phyloP scores from a whole-genome alignment of 2,113 vertebrate genomes.

The Glareola pratincola region DNA sequence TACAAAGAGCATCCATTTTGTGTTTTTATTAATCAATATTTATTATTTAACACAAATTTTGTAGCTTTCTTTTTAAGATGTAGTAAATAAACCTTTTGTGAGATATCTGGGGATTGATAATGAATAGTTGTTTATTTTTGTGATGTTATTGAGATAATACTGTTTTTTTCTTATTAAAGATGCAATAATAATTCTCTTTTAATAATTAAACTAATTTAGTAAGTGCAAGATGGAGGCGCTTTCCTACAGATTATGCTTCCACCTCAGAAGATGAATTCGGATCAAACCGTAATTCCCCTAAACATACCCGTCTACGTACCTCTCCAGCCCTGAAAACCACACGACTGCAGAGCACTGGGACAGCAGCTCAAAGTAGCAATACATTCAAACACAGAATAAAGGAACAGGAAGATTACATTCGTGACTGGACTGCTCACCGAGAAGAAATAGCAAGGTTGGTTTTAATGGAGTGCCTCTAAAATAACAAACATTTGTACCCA shows the following conservation, averaged over 20 bases:
- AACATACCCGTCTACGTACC: constrained; percentile 87
- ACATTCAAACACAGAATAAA: constrained; percentile 92
- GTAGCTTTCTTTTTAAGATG: constrained; percentile 66
- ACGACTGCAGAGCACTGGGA: constrained; percentile 79
- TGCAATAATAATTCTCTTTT: constrained; percentile 80
- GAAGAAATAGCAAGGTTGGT: constrained; percentile 97
- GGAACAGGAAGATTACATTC: constrained; percentile 97
- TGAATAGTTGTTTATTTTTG: constrained; percentile 38
- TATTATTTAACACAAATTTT: constrained; percentile 67
- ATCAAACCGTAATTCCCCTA: constrained; percentile 92
- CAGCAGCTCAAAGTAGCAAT: constrained; percentile 76
- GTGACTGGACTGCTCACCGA: constrained; percentile 97
- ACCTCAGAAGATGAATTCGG: constrained; percentile 99
- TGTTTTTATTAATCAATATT: constrained; percentile 66
- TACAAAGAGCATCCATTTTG: constrained; percentile 52
- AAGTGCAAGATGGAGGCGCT: constrained; percentile 94
- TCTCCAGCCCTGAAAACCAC: constrained; percentile 85
- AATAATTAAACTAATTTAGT: constrained; percentile 85
- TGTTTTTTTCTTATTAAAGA: constrained; percentile 58
- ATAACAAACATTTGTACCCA: background rate
- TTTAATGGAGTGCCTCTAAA: background rate
- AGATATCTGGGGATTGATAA: constrained; percentile 60
- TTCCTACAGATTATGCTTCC: constrained; percentile 97
- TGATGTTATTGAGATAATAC: constrained; percentile 67
- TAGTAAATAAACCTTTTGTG: constrained; percentile 62